phyloP scores from a whole-genome alignment of 2,888 invertebrate genomes.

The Chloromyia formosa region DNA sequence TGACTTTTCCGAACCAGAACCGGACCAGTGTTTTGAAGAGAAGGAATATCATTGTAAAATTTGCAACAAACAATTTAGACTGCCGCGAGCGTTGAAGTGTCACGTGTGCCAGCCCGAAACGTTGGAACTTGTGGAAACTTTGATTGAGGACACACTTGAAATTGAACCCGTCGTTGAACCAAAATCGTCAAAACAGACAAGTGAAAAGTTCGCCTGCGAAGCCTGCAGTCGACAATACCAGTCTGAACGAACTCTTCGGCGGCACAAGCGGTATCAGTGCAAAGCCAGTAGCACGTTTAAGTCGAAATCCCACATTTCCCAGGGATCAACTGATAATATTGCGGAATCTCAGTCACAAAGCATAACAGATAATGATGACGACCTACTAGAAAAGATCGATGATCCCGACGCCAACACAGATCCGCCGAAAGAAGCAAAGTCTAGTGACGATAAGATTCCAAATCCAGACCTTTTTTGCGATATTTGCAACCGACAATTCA shows the following conservation, averaged over 20 bases:
- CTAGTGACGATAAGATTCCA: neutral
- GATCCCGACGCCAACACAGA: neutral
- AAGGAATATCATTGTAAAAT: too few relatives aligned
- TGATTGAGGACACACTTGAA: too few relatives aligned
- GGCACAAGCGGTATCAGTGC: neutral
- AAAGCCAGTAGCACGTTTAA: neutral
- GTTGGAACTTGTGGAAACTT: neutral
- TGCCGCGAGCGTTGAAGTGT: neutral
- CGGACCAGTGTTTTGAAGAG: neutral
- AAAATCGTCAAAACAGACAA: neutral
- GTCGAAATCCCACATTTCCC: too few relatives aligned
- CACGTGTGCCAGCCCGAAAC: neutral
- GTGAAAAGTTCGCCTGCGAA: neutral
- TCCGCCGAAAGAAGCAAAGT: too few relatives aligned
- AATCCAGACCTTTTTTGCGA: conserved; percentile 31
- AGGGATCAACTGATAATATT: neutral
- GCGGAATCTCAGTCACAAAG: neutral
- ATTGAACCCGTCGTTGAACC: too few relatives aligned
- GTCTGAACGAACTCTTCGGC: neutral
- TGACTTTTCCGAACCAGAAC: neutral
- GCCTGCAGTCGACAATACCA: neutral
- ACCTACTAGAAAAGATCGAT: neutral
- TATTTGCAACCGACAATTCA: conserved; percentile 23
- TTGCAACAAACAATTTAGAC: neutral
- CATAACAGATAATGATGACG: neutral